phyloP scores from a whole-genome alignment of 2,888 invertebrate species.

The Orthonevra nobilis region DNA sequence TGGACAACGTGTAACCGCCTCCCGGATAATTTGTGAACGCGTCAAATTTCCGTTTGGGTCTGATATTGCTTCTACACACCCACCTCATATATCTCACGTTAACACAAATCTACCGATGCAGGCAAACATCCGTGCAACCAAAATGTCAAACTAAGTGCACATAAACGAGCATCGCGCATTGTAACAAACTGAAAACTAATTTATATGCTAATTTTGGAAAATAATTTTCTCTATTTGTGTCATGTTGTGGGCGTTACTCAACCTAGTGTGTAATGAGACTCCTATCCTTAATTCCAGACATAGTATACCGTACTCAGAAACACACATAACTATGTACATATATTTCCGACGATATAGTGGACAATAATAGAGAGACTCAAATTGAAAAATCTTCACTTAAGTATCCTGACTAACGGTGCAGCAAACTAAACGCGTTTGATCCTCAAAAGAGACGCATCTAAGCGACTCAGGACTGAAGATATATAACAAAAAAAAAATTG shows the following conservation, averaged over 20 bases:
- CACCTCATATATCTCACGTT: constrained; percentile 43
- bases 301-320: constrained; percentile 9
- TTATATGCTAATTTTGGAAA: constrained; percentile 66
- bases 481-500: neutral
- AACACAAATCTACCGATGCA: constrained; percentile 45
- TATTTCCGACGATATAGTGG: constrained; percentile 7
- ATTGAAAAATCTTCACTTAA: constrained; percentile 31
- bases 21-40: constrained; percentile 52
- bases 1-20: constrained; percentile 22
- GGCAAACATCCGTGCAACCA: constrained; percentile 9
- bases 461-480: neutral
- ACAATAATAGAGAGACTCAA: constrained; percentile 43
- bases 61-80: constrained; percentile 41
- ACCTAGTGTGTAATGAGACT: constrained; percentile 62
- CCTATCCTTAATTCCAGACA: constrained; percentile 39
- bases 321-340: neutral
- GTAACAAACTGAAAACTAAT: constrained; percentile 51
- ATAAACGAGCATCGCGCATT: constrained; percentile 38
- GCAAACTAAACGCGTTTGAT: constrained; percentile 26
- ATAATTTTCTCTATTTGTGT: constrained; percentile 65
- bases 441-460: constrained; percentile 1
- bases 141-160: constrained; percentile 45
- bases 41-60: constrained; percentile 20
- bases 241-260: constrained; percentile 62
- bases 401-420: constrained; percentile 22